A percentile compares a stretch with the other conserved stretches of the same genome.
phyloP scores from a whole-genome alignment of 2,113 vertebrate species.

The Diphyllodes magnificus region DNA sequence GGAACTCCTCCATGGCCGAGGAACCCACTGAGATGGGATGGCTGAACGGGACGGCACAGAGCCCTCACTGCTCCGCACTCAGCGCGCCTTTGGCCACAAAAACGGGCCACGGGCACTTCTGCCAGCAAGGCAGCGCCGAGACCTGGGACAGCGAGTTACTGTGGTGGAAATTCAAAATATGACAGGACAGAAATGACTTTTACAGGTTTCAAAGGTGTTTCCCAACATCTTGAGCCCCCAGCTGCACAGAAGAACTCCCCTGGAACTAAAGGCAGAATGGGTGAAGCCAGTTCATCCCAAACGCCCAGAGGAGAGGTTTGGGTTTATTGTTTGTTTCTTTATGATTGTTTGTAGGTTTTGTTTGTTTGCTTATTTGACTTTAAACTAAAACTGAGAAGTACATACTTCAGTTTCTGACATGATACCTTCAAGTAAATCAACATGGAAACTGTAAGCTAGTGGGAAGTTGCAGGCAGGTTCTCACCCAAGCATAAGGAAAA shows the following conservation, averaged over 20 bases:
- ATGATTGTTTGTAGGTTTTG: not conserved
- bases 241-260: not conserved
- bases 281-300: not conserved
- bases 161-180: not conserved
- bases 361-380: not conserved
- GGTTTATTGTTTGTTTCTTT: not conserved
- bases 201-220: not conserved
- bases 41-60: not conserved
- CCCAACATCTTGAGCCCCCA: accelerated
- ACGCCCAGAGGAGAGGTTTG: not conserved
- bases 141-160: not conserved
- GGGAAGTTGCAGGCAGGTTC: not conserved
- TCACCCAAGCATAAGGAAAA: not conserved
- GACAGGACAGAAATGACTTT: not conserved
- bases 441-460: not conserved
- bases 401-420: not conserved
- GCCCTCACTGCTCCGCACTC: not conserved
- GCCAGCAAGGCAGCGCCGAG: not conserved
- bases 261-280: not conserved
- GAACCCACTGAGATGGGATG: not conserved
- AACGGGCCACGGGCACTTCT: accelerated
- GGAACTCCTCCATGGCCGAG: not conserved
- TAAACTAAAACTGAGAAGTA: not conserved
- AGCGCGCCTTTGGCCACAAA: not conserved
- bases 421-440: not conserved